Conservation (phyloP, 1,140 invertebrate species). For the Palaemon carinicauda region DNA sequence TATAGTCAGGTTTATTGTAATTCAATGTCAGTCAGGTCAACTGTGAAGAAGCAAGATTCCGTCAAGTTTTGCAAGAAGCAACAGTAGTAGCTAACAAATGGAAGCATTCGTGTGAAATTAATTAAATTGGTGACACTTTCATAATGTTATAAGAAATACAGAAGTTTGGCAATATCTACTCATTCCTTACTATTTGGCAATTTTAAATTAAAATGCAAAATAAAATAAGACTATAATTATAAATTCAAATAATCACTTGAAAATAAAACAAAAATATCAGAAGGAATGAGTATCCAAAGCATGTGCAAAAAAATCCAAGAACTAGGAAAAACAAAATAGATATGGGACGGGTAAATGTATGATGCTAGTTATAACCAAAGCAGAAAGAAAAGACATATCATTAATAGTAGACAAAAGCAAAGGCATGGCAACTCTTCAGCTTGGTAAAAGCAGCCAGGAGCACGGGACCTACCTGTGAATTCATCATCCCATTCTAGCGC, state of each 20-base stretch:
- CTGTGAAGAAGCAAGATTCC: slow-evolving; percentile 6
- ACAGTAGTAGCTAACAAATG: not conserved
- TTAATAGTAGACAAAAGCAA: not conserved
- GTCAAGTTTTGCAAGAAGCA: not conserved
- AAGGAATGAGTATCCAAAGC: too few species aligned
- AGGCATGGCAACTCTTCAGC: not conserved
- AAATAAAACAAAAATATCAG: too few species aligned
- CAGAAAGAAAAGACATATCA: not conserved
- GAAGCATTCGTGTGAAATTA: too few species aligned
- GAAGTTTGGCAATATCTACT: too few species aligned
- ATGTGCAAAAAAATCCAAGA: not conserved
- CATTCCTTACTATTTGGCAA: too few species aligned
- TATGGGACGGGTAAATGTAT: not conserved
- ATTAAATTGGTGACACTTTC: too few species aligned
- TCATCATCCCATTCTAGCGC: slow-evolving; percentile 99
- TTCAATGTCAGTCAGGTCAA: slow-evolving; percentile 41
- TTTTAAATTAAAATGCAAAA: too few species aligned
- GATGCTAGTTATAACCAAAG: not conserved
- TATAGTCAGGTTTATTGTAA: slow-evolving; percentile 22
- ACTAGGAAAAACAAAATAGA: not conserved
- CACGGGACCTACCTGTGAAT: slow-evolving; percentile 91
- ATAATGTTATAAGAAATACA: too few species aligned
- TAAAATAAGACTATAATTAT: too few species aligned
- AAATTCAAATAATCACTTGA: too few species aligned
- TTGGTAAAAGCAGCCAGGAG: slow-evolving; percentile 23